Conservation (phyloP, 2,113 vertebrate genomes). For the Elachura formosa region DNA sequence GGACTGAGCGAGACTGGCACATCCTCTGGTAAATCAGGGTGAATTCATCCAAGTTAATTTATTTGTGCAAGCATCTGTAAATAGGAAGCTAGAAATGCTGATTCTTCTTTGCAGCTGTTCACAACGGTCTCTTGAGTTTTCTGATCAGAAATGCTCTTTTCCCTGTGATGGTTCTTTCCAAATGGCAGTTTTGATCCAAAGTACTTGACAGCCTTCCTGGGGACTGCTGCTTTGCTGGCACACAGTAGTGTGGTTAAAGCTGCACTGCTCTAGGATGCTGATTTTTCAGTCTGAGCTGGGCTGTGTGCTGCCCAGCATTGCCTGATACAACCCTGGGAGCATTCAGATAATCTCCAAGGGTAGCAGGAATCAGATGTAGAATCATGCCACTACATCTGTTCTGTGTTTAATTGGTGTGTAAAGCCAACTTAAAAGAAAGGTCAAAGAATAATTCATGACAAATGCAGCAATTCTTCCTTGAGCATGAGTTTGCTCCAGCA, state of each 20-base stretch:
- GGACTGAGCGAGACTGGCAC: neutral
- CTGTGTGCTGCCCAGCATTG: neutral
- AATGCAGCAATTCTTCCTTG: neutral
- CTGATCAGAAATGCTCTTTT: neutral
- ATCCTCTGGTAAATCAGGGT: neutral
- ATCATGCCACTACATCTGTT: neutral
- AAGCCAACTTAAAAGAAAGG: neutral
- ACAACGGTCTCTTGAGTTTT: neutral
- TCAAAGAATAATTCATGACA: neutral
- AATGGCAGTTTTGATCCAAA: neutral
- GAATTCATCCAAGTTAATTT: neutral
- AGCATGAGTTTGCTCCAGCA: neutral
- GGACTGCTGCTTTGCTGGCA: neutral
- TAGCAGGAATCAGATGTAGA: neutral
- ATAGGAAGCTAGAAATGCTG: neutral
- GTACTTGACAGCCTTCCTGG: neutral
- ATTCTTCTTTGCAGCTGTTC: neutral
- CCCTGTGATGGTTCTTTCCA: neutral
- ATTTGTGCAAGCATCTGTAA: neutral
- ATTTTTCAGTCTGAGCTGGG: neutral
- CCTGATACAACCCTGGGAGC: neutral
- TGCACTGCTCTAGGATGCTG: neutral
- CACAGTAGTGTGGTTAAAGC: neutral
- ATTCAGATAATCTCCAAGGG: neutral
- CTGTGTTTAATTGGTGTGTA: neutral